Base-by-base conservation (phyloP, 2,113 vertebrate species). In the Lucifuga dentata region DNA sequence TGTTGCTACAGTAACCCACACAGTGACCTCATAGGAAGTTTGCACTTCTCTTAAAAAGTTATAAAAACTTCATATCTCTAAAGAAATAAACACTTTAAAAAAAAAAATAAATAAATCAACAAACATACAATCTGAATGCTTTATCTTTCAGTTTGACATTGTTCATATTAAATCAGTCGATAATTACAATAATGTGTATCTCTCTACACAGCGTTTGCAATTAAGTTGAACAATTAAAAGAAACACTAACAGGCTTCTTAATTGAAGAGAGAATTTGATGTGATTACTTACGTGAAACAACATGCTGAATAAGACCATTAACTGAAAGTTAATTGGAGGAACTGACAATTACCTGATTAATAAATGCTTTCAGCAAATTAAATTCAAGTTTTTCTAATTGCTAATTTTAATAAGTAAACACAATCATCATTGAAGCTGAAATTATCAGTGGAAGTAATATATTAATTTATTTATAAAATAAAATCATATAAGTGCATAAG, bases 31-130 rank as follows among this genome's bases (percentile, higher is more conserved):
- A 43, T 2, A 70, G 65, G 32, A 73, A 81, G 60, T 78, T 77
- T 78, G 36, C 50, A 39, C 52, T 77, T 76, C 16, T 64, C 43
- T 81, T 82, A 61, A 64, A 53, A 87, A 87, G 67, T 80, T 62
- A 33, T 32, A 26, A 44, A 65, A 33, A 65, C 21, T 49, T n/a
- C n/a, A n/a, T 64, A 71, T 58, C 64, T 66, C n/a, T n/a, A n/a
- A n/a, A n/a, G n/a, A n/a, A n/a, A n/a, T n/a, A n/a, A n/a, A n/a
- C n/a, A n/a, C n/a, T n/a, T n/a, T n/a, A n/a, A n/a, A n/a, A n/a
- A n/a, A 36, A 26, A 73, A 67, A 17, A 41, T 21, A 16, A 67
- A 69, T 46, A 39, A 57, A 73, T 48, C 56, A 64, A 71, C 51
- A 73, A 17, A 20, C 17, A 78, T 68, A 24, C 5, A 49, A 56